phyloP scores from a whole-genome alignment of 2,888 invertebrate genomes.

The Heteromurus nitidus region DNA sequence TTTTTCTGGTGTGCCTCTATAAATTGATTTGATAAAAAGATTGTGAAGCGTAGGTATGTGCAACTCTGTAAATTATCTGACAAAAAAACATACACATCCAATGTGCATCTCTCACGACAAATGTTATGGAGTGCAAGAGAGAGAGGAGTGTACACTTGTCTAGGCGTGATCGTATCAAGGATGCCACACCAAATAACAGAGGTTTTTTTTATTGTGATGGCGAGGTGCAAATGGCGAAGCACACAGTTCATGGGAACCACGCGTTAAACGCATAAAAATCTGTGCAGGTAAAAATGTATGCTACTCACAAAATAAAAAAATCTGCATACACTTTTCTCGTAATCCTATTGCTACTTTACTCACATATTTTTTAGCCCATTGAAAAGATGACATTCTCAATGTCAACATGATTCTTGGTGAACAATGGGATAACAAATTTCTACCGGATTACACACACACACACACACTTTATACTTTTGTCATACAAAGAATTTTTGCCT shows the following conservation, averaged over 20 bases:
- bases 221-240: conserved; percentile 54
- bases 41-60: conserved; percentile 17
- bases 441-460: conserved; percentile 48
- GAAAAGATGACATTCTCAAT: conserved; percentile 40
- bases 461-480: too few species aligned
- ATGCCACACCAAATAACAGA: conserved; percentile 46
- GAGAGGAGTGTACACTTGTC: conserved; percentile 51
- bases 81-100: conserved; percentile 9
- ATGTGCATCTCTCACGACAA: not conserved
- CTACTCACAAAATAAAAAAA: too few species aligned
- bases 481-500: too few species aligned
- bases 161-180: conserved; percentile 43
- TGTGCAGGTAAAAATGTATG: too few species aligned
- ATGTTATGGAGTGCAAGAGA: conserved; percentile 22
- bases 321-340: not conserved
- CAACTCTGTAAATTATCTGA: conserved; percentile 26
- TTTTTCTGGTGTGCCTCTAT: too few species aligned
- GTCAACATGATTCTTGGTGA: conserved; percentile 48
- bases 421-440: conserved; percentile 29
- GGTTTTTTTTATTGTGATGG: conserved; percentile 14
- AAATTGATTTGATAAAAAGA: conserved; percentile 7
- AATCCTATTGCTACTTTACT: conserved; percentile 2
- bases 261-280: too few species aligned
- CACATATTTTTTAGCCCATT: conserved; percentile 11
- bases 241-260: conserved; percentile 24